Evolutionary conservation across 2,888 invertebrate genomes (phyloP).

Genomic region (Microplitis deprimator): DNA sequence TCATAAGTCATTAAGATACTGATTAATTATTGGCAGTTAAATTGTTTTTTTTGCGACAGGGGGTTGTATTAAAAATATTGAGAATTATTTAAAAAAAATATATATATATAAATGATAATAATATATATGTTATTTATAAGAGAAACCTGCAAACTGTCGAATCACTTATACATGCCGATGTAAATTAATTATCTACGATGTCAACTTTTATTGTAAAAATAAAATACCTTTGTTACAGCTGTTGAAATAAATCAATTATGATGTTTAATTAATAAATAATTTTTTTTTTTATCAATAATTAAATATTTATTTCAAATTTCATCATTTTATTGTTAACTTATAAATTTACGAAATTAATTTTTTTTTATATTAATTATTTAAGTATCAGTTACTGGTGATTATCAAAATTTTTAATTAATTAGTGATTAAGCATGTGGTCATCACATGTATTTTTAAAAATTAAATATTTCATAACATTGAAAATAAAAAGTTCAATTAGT

Average conservation of each 20-base stretch:
- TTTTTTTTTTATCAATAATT: conserved; percentile 28
- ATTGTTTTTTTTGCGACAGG: conserved; percentile 43
- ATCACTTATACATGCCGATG: conserved; percentile 37
- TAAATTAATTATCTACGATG: conserved; percentile 36
- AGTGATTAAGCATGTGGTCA: too few species aligned
- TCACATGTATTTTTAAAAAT: too few species aligned
- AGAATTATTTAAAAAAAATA: conserved; percentile 52
- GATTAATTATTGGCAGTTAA: conserved; percentile 40
- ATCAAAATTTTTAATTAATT: too few species aligned
- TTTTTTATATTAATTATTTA: too few species aligned
- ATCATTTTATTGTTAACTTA: too few species aligned
- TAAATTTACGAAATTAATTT: too few species aligned
- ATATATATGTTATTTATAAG: conserved; percentile 52
- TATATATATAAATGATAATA: conserved; percentile 49
- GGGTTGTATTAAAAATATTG: conserved; percentile 41
- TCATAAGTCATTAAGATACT: conserved; percentile 58
- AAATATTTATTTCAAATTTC: not conserved
- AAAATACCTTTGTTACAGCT: conserved; percentile 66
- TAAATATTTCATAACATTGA: too few species aligned
- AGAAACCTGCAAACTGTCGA: conserved; percentile 40
- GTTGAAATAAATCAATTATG: conserved; percentile 61
- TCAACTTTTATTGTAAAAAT: conserved; percentile 59
- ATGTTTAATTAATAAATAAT: conserved; percentile 40
- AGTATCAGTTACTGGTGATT: too few species aligned
- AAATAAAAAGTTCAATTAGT: too few species aligned